Evolutionary conservation across 2,113 vertebrate species (phyloP).

Genomic region (Dicaeum eximium): DNA sequence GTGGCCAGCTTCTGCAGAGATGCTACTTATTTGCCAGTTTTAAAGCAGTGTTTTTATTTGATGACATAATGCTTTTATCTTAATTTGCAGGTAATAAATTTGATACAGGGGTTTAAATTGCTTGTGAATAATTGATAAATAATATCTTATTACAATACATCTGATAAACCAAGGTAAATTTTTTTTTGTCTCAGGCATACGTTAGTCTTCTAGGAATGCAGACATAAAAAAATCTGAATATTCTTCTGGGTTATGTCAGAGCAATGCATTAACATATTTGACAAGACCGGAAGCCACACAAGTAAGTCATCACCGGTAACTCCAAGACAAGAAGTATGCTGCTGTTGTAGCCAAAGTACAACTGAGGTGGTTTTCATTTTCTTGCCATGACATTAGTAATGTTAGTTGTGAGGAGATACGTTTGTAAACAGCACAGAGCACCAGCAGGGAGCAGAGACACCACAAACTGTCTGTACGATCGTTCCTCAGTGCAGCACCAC

Average conservation of each 20-base stretch:
- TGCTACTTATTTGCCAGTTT: background rate
- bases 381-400: background rate
- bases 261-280: background rate
- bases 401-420: background rate
- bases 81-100: background rate
- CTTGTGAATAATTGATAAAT: background rate
- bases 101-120: background rate
- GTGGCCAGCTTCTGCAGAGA: background rate
- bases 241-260: background rate
- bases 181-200: background rate
- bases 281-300: background rate
- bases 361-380: background rate
- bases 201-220: background rate
- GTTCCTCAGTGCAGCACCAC: rapidly evolving
- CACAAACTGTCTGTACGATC: rapidly evolving
- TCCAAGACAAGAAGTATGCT: background rate
- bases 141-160: background rate
- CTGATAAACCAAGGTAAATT: background rate
- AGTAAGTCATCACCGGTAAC: background rate
- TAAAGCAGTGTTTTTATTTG: background rate
- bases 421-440: background rate
- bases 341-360: background rate
- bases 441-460: background rate
- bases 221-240: background rate
- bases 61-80: background rate